These are phyloP conservation scores for Prunella strophiata DNA, from an alignment of 2,797 vertebrate species.

Conservation along the genomic window DNA sequence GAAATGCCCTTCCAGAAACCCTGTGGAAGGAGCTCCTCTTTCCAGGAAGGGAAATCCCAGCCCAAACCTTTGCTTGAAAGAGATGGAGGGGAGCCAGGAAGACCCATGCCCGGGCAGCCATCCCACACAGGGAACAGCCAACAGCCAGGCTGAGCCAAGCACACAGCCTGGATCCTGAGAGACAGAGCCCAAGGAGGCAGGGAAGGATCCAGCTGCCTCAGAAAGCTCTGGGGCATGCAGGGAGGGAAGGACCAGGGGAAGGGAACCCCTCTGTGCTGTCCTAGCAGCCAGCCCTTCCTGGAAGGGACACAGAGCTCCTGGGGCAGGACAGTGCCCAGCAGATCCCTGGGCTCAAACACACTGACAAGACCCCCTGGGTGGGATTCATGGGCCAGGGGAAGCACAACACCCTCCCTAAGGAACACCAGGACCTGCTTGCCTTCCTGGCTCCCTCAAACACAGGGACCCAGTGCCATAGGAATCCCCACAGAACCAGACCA, in stretches of 20 bases:
- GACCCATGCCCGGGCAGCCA: background rate
- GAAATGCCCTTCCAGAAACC: background rate
- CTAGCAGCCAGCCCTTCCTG: background rate
- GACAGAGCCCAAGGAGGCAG: background rate
- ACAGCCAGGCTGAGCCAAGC: background rate
- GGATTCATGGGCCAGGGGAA: background rate
- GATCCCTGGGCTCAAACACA: background rate
- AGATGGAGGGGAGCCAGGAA: background rate
- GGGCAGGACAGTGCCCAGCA: background rate
- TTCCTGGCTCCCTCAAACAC: background rate
- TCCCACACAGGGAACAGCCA: background rate
- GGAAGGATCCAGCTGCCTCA: background rate
- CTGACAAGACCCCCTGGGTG: rapidly evolving
- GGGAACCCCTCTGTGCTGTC: background rate
- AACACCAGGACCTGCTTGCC: background rate
- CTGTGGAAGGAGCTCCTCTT: background rate
- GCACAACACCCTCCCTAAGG: background rate
- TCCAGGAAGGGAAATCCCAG: background rate
- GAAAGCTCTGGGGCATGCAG: background rate
- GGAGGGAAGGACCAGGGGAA: background rate
- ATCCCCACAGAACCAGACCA: rapidly evolving
- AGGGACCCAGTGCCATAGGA: rapidly evolving
- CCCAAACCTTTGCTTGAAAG: background rate
- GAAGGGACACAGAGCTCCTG: background rate
- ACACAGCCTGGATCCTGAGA: rapidly evolving